Percentiles rank a stretch among this genome's conserved stretches.
Conservation (phyloP, 1,140 invertebrate genomes). For the Drosophila repleta region DNA sequence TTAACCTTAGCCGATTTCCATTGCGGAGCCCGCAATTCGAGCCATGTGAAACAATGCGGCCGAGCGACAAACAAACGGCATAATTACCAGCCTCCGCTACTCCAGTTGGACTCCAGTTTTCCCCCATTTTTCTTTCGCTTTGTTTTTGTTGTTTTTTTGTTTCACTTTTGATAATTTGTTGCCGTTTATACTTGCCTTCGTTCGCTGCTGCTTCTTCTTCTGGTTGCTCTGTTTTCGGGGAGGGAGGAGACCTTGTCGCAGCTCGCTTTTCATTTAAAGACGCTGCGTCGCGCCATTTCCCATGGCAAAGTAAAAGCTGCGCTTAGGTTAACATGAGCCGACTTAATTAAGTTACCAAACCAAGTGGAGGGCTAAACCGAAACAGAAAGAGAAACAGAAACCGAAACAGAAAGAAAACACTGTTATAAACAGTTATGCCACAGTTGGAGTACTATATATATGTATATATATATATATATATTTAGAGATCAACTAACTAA, state of each 20-base stretch:
- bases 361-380: background rate
- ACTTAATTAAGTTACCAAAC: conserved; percentile 51
- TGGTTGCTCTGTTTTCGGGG: conserved; percentile 26
- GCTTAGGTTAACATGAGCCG: conserved; percentile 49
- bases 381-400: background rate
- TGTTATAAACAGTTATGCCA: conserved; percentile 8
- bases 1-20: background rate
- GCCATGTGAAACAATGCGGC: conserved; percentile 29
- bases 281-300: conserved; percentile 56
- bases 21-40: conserved; percentile 1
- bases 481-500: conserved; percentile 6
- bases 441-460: background rate
- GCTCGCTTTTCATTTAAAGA: conserved; percentile 59
- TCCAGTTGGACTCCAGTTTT: conserved; percentile 24
- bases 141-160: background rate
- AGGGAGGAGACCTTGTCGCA: conserved; percentile 8
- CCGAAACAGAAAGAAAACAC: conserved; percentile 11
- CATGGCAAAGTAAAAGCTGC: conserved; percentile 66
- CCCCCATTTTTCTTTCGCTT: conserved; percentile 16
- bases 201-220: background rate
- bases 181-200: conserved; percentile 37
- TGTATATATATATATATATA: background rate
- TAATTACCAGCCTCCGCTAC: conserved; percentile 53
- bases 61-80: conserved; percentile 34
- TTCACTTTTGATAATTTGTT: conserved; percentile 64